Base-by-base conservation (phyloP, 2,797 vertebrate genomes). In the Macroramphosus scolopax region DNA sequence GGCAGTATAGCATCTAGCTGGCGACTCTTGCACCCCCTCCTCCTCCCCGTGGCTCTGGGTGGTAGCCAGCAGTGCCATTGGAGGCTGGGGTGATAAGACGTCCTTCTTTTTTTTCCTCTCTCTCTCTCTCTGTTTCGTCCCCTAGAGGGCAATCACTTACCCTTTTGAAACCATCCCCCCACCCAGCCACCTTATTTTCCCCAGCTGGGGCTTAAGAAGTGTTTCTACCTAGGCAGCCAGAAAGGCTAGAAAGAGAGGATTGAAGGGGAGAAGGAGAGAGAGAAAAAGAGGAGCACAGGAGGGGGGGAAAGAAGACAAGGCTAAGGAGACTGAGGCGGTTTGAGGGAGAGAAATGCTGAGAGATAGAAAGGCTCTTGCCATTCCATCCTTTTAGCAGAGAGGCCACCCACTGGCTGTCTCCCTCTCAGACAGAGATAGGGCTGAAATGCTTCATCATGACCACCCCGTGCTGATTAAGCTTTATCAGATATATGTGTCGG, bases 101-200 rank as follows among this genome's bases (percentile, higher is more conserved):
- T 77, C 81, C 82, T 84, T 67, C 63, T 77, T 81, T 69, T 71
- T 64, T 53, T 34, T n/a, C n/a, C n/a, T n/a, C 49, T 45, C 43
- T 47, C 48, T 59, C 48, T 54, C 68, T 77, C 75, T 86, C 71
- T 68, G 80, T 79, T 85, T 78, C 77, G 77, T 89, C 88, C 90
- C 88, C 89, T 92, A 91, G 90, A 89, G 90, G 89, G 90, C 89
- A 91, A 92, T 89, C 86, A 88, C 87, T 84, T 87, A 85, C 88
- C 85, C 89, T 78, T 87, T 85, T 82, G 87, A 83, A 86, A 78
- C 85, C 79, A 81, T 82, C 77, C 88, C 83, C 86, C 83, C 78
- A 80, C 79, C 71, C 70, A 77, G 77, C 76, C 82, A 77, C 78
- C 69, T 67, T 77, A 71, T 78, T 83, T 80, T 61, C 80, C 84